These are phyloP conservation scores for Spheniscus mendiculus DNA, from an alignment of 2,113 vertebrate genomes.

Conservation along the genomic window DNA sequence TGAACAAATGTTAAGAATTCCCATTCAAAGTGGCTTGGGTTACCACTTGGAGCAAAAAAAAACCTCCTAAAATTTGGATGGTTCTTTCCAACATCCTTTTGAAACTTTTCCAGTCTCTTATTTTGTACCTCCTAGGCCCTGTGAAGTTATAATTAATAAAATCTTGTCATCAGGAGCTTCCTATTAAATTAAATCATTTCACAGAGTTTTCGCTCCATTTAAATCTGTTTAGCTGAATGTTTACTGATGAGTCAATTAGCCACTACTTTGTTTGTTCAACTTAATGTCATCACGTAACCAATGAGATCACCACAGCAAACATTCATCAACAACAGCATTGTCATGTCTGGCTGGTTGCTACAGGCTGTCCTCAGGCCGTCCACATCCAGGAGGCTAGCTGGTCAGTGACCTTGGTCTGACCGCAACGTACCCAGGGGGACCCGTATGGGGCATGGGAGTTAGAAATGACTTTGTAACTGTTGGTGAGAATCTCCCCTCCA, in stretches of 20 bases:
- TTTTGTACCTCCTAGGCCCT: not conserved
- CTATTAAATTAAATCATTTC: slow-evolving; percentile 1
- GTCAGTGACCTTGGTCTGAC: not conserved
- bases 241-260: slow-evolving; percentile 54
- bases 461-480: rapidly evolving
- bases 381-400: not conserved
- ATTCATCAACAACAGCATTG: slow-evolving; percentile 8
- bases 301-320: slow-evolving; percentile 14
- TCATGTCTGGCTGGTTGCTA: not conserved
- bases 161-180: not conserved
- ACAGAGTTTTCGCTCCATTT: slow-evolving; percentile 8
- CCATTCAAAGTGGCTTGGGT: not conserved
- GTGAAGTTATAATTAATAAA: not conserved
- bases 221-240: slow-evolving; percentile 29
- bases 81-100: not conserved
- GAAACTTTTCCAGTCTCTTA: not conserved
- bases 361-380: not conserved
- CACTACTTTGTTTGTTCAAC: slow-evolving; percentile 40
- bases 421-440: rapidly evolving
- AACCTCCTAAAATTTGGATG: not conserved
- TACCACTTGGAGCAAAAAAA: not conserved
- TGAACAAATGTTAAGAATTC: not conserved
- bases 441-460: rapidly evolving
- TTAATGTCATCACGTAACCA: slow-evolving; percentile 45
- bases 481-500: not conserved